These are phyloP conservation scores for Siphonodentalium dalli DNA, from an alignment of 2,888 invertebrate genomes.

Conservation along the genomic window DNA sequence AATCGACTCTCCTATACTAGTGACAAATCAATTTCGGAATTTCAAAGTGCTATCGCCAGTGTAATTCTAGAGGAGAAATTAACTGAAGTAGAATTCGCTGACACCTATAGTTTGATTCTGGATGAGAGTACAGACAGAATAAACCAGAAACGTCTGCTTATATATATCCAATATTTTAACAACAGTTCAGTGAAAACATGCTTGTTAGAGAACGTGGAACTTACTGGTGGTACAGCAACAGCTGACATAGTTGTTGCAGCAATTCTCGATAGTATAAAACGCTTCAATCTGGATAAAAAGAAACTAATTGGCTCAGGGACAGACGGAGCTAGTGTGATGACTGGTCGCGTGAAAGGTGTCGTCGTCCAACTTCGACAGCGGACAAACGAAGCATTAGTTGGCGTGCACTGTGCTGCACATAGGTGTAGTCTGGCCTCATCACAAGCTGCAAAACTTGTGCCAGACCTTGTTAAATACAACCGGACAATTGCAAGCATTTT, in stretches of 20 bases:
- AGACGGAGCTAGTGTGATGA: slow-evolving; percentile 27
- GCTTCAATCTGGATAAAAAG: too few relatives aligned
- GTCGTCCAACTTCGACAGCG: slow-evolving; percentile 6
- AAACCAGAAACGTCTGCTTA: slow-evolving; percentile 16
- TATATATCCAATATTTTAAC: slow-evolving; percentile 12
- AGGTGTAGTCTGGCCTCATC: slow-evolving; percentile 15
- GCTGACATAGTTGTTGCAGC: neutral
- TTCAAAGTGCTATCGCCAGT: slow-evolving; percentile 10
- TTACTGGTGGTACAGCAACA: slow-evolving; percentile 2
- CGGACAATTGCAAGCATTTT: slow-evolving; percentile 11
- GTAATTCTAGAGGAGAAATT: slow-evolving; percentile 8
- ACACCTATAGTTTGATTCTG: neutral
- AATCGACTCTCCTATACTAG: neutral
- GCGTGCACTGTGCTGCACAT: slow-evolving; percentile 24
- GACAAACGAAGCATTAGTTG: slow-evolving; percentile 14
- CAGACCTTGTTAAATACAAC: slow-evolving; percentile 6
- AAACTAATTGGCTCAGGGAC: slow-evolving; percentile 10
- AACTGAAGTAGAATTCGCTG: neutral
- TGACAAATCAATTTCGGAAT: slow-evolving; percentile 9
- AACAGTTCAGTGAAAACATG: neutral
- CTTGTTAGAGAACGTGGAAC: slow-evolving; percentile 8
- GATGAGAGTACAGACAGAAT: slow-evolving; percentile 22
- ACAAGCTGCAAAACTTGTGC: slow-evolving; percentile 14
- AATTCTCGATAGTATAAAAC: too few relatives aligned
- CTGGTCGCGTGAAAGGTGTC: slow-evolving; percentile 15